A percentile compares a stretch with the other conserved stretches of the same genome.
Conservation (phyloP, 2,113 vertebrate species). For the Formicarius rufipectus region DNA sequence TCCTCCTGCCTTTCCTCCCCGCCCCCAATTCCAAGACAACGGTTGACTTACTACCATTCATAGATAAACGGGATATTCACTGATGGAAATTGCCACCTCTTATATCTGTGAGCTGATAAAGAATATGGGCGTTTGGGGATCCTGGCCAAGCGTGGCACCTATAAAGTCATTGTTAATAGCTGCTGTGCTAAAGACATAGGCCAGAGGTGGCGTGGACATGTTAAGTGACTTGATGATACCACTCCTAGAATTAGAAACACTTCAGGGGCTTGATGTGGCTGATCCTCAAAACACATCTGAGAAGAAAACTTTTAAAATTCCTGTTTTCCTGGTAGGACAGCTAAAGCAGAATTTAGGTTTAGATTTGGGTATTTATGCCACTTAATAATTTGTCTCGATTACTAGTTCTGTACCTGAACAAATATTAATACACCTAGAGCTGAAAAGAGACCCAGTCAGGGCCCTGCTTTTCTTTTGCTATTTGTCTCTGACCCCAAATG, state of each 20-base stretch:
- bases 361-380: neutral
- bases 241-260: neutral
- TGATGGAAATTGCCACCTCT: neutral
- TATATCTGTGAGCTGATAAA: constrained; percentile 5
- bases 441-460: neutral
- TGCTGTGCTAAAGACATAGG: neutral
- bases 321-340: neutral
- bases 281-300: neutral
- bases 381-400: neutral
- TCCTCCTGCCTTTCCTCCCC: neutral
- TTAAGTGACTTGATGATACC: neutral
- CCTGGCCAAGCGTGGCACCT: neutral
- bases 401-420: neutral
- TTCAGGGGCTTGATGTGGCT: neutral
- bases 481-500: neutral
- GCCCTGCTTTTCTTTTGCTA: neutral
- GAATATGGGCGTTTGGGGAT: neutral
- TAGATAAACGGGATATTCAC: neutral
- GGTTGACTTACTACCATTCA: neutral
- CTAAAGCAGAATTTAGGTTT: neutral
- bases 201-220: neutral
- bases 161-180: neutral
- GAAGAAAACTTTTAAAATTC: neutral
- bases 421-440: neutral
- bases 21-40: neutral